Base-by-base conservation (phyloP, 2,113 vertebrate species). In the Alectura lathami region DNA sequence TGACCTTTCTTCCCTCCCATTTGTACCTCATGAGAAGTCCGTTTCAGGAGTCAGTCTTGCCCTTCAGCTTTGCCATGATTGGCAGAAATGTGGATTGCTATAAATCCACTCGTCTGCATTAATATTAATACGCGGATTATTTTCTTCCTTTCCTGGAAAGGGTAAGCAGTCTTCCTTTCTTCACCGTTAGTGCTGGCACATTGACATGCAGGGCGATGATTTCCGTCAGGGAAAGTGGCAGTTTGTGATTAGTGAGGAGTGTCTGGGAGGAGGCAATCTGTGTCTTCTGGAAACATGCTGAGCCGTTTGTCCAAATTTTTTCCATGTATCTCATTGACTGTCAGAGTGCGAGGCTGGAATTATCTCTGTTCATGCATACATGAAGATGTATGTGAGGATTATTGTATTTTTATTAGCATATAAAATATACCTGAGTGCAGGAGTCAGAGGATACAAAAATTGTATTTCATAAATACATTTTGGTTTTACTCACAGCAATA, bases 401-500 rank as follows among this genome's bases (percentile, higher is more conserved):
- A 29, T 26, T 30, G 7, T 48, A 30, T 38, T 42, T 32, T 40
- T 77, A 32, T 79, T 23, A 27, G 24, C 50, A n/a, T 83, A 78
- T 51, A 34, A 64, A 75, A 72, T 73, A 32, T 7, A 43, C 2
- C 27, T 23, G 21, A 64, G 8, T 43, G 5, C n/a, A 2, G 1
- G 27, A 67, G 53, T 38, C 36, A 42, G 54, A 66, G 42, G 60
- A 53, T 51, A 51, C 3, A 45, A 70, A 89, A 77, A 53, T 54
- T 3, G 13, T 42, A 81, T 84, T 93, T 77, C 45, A 67, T 89
- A 88, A 80, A 91, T 48, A 66, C 79, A 17, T 82, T 86, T 86
- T 51, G 57, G n/a, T 91, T 95, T 96, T 91, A 89, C n/a, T 89
- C 45, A 54, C 62, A 87, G 74, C 67, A 94, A 3, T 92, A 89